These are phyloP conservation scores for Oryctes rhinoceros DNA, from an alignment of 1,140 invertebrate species.

Conservation along the genomic window DNA sequence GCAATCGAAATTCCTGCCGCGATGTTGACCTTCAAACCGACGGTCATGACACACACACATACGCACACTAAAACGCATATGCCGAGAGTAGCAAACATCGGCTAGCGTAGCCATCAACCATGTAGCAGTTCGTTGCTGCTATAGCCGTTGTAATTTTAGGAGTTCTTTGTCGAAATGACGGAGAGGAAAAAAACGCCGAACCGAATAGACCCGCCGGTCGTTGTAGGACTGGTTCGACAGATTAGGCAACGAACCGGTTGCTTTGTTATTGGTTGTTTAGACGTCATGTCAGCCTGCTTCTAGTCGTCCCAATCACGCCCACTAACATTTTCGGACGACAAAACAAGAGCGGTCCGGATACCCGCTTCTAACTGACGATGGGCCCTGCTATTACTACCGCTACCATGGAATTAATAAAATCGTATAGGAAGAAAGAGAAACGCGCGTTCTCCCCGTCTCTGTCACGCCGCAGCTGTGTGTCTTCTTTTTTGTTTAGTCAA, in stretches of 20 bases:
- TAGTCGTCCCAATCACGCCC: constrained; percentile 27
- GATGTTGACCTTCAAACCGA: constrained; percentile 2
- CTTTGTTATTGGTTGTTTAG: constrained; percentile 37
- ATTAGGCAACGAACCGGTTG: constrained; percentile 26
- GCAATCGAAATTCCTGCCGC: constrained; percentile 11
- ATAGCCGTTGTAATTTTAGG: constrained; percentile 14
- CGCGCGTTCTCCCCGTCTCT: too few relatives aligned
- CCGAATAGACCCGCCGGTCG: background rate
- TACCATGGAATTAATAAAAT: too few relatives aligned
- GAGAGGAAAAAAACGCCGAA: constrained; percentile 28
- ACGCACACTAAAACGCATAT: background rate
- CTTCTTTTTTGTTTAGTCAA: too few relatives aligned
- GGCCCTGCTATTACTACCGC: too few relatives aligned
- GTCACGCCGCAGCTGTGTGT: too few relatives aligned
- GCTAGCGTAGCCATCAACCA: background rate
- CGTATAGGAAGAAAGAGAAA: too few relatives aligned
- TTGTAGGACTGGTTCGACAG: constrained; percentile 33
- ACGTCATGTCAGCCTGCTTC: constrained; percentile 32
- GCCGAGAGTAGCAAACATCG: background rate
- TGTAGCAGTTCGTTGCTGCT: background rate
- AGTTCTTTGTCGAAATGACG: constrained; percentile 33
- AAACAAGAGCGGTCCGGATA: background rate
- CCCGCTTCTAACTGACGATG: too few relatives aligned
- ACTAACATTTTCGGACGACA: constrained; percentile 32
- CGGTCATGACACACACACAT: constrained; percentile 21